Evolutionary conservation across 2,888 invertebrate species (phyloP).

Genomic region (Drosophila robusta): DNA sequence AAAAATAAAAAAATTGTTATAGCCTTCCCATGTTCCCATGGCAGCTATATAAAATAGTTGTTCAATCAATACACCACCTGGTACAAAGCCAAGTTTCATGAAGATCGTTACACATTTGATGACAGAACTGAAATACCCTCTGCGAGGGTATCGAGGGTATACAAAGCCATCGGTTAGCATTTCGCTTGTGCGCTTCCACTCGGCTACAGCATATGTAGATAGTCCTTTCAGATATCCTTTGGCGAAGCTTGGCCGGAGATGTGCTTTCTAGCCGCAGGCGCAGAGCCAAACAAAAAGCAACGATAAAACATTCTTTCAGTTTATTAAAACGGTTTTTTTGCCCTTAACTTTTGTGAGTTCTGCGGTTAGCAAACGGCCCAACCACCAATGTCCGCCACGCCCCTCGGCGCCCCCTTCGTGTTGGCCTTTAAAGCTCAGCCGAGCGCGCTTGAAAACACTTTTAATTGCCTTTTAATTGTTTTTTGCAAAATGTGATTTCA

Average conservation of each 20-base stretch:
- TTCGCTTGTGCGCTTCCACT: slow-evolving; percentile 1
- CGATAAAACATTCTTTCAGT: slow-evolving; percentile 54
- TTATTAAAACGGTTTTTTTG: slow-evolving; percentile 67
- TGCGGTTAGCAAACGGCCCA: slow-evolving; percentile 32
- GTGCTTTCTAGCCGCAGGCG: slow-evolving; percentile 65
- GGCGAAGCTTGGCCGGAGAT: slow-evolving; percentile 24
- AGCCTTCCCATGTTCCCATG: no score
- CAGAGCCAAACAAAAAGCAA: slow-evolving; percentile 29
- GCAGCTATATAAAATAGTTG: no score
- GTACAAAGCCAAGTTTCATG: no score
- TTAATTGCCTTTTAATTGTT: slow-evolving; percentile 82
- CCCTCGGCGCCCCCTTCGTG: not conserved
- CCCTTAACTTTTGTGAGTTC: slow-evolving; percentile 34
- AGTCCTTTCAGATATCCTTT: slow-evolving; percentile 30
- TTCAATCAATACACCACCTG: no score
- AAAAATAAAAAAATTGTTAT: no score
- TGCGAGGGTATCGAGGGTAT: not conserved
- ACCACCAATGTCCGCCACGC: not conserved
- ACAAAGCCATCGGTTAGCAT: slow-evolving; percentile 15
- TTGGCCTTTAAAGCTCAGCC: slow-evolving; percentile 48
- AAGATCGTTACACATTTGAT: no score
- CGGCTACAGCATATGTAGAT: slow-evolving; percentile 57
- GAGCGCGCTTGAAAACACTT: slow-evolving; percentile 60
- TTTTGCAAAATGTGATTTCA: slow-evolving; percentile 68
- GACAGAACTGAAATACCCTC: not conserved